Evolutionary conservation across 2,797 vertebrate species (phyloP).

Genomic region (Myotis findleyi): DNA sequence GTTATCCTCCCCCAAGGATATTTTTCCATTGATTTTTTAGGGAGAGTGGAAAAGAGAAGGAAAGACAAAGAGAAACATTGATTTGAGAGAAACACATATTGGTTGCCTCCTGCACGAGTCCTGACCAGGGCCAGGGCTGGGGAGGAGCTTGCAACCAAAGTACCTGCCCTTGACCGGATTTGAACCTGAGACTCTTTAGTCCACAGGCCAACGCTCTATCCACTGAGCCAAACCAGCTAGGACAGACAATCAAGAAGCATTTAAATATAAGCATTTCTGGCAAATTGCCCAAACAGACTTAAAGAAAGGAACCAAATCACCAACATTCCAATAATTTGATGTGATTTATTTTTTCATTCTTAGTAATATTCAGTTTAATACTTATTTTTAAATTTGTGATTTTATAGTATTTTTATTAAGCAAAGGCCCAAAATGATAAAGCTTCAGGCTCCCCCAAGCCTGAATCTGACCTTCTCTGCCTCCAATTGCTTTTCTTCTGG

Average conservation of each 20-base stretch:
- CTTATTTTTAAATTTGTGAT: constrained; percentile 25
- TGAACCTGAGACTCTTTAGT: too few species aligned
- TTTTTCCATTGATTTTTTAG: too few species aligned
- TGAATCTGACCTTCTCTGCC: neutral
- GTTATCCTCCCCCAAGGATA: too few species aligned
- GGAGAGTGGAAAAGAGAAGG: too few species aligned
- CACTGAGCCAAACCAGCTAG: too few species aligned
- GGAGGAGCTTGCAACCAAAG: too few species aligned
- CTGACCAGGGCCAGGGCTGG: too few species aligned
- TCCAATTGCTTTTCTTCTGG: neutral
- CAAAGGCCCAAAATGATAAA: neutral
- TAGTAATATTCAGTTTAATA: constrained; percentile 48
- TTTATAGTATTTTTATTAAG: constrained; percentile 43
- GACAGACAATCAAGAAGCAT: neutral
- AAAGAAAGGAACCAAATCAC: constrained; percentile 40
- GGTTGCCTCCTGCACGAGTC: too few species aligned
- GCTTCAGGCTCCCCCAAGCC: neutral
- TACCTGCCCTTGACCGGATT: too few species aligned
- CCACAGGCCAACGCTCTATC: too few species aligned
- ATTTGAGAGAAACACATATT: too few species aligned
- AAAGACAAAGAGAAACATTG: too few species aligned
- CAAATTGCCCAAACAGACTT: neutral
- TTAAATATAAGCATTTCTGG: neutral
- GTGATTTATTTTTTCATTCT: constrained; percentile 35
- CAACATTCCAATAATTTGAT: neutral